Percentiles rank a stretch among this genome's conserved stretches.
phyloP scores from a whole-genome alignment of 2,888 invertebrate species.

The Nematopogon swammerdamellus region DNA sequence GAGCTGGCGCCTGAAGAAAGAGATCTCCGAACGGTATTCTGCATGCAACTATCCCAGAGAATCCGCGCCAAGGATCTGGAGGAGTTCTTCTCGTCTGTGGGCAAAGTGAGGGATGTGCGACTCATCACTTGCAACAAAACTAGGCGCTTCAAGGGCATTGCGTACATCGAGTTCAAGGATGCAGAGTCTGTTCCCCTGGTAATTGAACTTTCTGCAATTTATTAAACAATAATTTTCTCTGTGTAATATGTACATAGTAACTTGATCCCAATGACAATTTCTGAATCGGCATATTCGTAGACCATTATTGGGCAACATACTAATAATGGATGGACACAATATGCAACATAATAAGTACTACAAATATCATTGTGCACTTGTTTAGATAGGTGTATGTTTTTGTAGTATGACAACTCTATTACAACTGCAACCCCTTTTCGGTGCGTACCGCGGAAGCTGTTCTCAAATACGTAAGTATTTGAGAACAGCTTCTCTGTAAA shows the following conservation, averaged over 20 bases:
- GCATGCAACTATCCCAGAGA: slow-evolving; percentile 95
- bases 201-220: slow-evolving; percentile 26
- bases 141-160: slow-evolving; percentile 96
- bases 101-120: slow-evolving; percentile 96
- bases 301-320: background rate
- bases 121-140: slow-evolving; percentile 99
- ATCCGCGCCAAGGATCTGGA: slow-evolving; percentile 93
- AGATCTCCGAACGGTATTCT: slow-evolving; percentile 98
- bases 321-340: slow-evolving; percentile 1
- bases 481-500: too few relatives aligned
- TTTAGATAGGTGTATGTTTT: too few relatives aligned
- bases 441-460: too few relatives aligned
- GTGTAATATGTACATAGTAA: too few relatives aligned
- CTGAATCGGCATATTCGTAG: background rate
- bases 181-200: slow-evolving; percentile 95
- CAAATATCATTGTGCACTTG: too few relatives aligned
- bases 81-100: slow-evolving; percentile 98
- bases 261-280: too few relatives aligned
- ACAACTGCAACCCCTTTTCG: too few relatives aligned
- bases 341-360: background rate
- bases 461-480: too few relatives aligned
- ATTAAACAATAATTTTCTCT: too few relatives aligned
- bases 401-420: too few relatives aligned
- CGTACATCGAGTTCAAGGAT: slow-evolving; percentile 99
- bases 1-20: slow-evolving; percentile 95